Evolutionary conservation across 2,888 invertebrate species (phyloP).

Genomic region (Dorcus hopei): DNA sequence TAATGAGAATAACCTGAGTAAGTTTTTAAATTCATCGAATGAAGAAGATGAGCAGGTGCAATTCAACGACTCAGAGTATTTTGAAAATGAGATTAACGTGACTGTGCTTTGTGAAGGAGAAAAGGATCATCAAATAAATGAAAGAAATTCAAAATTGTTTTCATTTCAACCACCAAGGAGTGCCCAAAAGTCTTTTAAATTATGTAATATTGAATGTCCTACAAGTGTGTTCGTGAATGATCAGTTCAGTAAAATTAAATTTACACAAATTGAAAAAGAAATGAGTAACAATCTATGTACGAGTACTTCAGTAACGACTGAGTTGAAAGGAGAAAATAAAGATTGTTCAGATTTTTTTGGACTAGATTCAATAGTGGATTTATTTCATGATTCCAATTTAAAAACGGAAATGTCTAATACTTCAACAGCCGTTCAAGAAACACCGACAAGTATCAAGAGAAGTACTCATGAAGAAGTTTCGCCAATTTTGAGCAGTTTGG

Average conservation of each 20-base stretch:
- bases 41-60: constrained; percentile 7
- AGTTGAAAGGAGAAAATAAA: neutral
- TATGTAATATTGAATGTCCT: constrained; percentile 15
- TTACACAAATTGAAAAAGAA: neutral
- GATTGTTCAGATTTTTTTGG: constrained; percentile 28
- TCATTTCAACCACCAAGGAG: constrained; percentile 33
- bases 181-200: constrained; percentile 26
- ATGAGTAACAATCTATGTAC: neutral
- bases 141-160: constrained; percentile 22
- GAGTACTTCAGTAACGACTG: too few species aligned
- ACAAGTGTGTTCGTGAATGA: neutral
- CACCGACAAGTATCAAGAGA: neutral
- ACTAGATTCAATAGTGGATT: constrained; percentile 26
- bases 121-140: neutral
- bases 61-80: neutral
- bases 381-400: constrained; percentile 19
- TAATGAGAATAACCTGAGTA: constrained; percentile 31
- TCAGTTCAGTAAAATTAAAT: neutral
- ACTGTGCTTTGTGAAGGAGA: neutral
- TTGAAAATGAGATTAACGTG: neutral
- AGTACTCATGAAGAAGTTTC: constrained; percentile 1
- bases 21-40: constrained; percentile 27
- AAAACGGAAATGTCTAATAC: neutral
- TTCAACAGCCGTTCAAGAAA: neutral
- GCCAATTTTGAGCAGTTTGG: constrained; percentile 10